These are phyloP conservation scores for Ptilorrhoa leucosticta DNA, from an alignment of 2,113 vertebrate species.

Conservation along the genomic window DNA sequence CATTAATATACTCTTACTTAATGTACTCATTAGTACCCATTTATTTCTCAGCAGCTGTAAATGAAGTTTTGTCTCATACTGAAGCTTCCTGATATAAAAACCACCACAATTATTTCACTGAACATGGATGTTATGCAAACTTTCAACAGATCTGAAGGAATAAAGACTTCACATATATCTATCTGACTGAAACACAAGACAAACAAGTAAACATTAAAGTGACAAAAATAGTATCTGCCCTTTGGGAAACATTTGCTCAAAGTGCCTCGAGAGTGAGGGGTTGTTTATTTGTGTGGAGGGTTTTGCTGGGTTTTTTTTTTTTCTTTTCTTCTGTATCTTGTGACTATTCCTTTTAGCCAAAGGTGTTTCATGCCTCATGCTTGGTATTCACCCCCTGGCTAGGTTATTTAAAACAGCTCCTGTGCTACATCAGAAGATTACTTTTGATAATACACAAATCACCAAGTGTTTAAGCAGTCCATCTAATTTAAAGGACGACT, in stretches of 20 bases:
- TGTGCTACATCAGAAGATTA: not conserved
- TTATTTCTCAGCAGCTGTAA: not conserved
- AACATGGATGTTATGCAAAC: not conserved
- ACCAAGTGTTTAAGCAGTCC: not conserved
- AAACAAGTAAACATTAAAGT: not conserved
- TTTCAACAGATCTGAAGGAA: not conserved
- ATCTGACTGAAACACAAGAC: not conserved
- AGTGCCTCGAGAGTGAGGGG: not conserved
- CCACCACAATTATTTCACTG: not conserved
- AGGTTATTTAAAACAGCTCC: not conserved
- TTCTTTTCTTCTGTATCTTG: not conserved
- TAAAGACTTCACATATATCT: not conserved
- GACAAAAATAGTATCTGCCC: not conserved
- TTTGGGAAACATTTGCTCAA: not conserved
- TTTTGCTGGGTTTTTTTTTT: not conserved
- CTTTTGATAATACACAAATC: not conserved
- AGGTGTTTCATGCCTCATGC: not conserved
- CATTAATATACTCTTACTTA: not conserved
- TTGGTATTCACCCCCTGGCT: not conserved
- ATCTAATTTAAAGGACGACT: not conserved
- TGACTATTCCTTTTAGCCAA: not conserved
- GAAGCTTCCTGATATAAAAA: not conserved
- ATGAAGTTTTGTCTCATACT: not conserved
- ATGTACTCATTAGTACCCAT: not conserved
- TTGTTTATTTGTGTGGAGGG: rapidly evolving